A percentile compares a stretch with the other conserved stretches of the same genome.
Evolutionary conservation across 2,113 vertebrate genomes (phyloP).

Genomic region (Butorides virescens): DNA sequence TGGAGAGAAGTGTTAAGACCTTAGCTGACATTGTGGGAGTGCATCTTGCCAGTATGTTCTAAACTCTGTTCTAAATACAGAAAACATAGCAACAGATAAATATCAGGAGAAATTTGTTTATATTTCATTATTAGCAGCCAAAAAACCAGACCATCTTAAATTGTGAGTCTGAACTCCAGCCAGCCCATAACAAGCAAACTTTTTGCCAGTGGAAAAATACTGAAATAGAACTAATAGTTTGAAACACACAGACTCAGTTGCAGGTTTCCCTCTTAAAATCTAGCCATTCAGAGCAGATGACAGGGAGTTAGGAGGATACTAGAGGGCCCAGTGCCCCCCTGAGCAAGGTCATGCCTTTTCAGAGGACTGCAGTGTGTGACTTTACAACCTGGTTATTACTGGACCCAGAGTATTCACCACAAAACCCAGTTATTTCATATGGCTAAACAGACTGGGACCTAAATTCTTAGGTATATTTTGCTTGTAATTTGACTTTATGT

Average conservation of each 20-base stretch:
- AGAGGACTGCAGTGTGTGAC: neutral
- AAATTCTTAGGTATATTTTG: neutral
- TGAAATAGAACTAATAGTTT: neutral
- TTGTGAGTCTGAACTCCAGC: neutral
- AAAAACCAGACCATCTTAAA: neutral
- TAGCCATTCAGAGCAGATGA: neutral
- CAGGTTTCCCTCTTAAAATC: neutral
- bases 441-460: neutral
- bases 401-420: neutral
- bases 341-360: neutral
- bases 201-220: constrained; percentile 28
- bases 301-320: neutral
- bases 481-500: neutral
- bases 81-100: constrained; percentile 40
- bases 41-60: constrained; percentile 16
- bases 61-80: constrained; percentile 11
- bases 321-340: neutral
- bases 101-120: constrained; percentile 28
- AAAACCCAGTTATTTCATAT: neutral
- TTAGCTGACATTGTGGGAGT: constrained; percentile 19
- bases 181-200: neutral
- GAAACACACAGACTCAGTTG: neutral
- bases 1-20: neutral
- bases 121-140: constrained; percentile 35
- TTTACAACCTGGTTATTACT: neutral